Conservation (phyloP, 2,888 invertebrate species). For the Monopis laevigella region DNA sequence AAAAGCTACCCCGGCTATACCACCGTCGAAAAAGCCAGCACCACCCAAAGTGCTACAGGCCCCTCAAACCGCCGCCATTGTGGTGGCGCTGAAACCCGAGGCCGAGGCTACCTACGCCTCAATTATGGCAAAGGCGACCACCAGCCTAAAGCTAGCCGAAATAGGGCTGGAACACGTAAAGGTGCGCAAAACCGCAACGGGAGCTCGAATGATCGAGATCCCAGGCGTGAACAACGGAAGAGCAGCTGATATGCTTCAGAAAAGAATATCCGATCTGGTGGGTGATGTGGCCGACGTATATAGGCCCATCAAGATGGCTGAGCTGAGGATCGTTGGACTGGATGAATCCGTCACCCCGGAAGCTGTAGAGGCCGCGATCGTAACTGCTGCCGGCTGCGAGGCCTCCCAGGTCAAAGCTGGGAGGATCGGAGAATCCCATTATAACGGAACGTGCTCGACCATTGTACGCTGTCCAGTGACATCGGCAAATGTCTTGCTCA, state of each 20-base stretch:
- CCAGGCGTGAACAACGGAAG: background rate
- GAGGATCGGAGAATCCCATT: background rate
- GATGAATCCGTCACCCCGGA: conserved; percentile 14
- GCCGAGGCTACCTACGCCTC: too few relatives aligned
- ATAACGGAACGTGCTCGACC: conserved; percentile 7
- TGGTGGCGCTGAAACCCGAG: background rate
- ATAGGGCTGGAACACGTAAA: conserved; percentile 4
- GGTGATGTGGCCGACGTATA: background rate
- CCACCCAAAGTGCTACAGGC: background rate
- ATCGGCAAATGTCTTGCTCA: background rate
- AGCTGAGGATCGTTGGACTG: too few relatives aligned
- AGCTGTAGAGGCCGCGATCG: conserved; percentile 6
- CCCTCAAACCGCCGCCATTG: background rate
- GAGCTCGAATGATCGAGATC: conserved; percentile 2
- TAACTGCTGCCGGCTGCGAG: background rate
- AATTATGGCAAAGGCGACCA: conserved; percentile 1
- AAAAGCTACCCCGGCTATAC: too few relatives aligned
- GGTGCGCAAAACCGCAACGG: background rate
- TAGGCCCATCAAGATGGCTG: conserved; percentile 1
- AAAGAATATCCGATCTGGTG: background rate
- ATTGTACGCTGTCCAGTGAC: too few relatives aligned
- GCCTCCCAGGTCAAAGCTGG: conserved; percentile 1
- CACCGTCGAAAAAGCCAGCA: too few relatives aligned
- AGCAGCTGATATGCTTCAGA: background rate
- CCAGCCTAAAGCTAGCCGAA: background rate